phyloP scores from a whole-genome alignment of 2,797 vertebrate genomes.

The Sebastes minor region DNA sequence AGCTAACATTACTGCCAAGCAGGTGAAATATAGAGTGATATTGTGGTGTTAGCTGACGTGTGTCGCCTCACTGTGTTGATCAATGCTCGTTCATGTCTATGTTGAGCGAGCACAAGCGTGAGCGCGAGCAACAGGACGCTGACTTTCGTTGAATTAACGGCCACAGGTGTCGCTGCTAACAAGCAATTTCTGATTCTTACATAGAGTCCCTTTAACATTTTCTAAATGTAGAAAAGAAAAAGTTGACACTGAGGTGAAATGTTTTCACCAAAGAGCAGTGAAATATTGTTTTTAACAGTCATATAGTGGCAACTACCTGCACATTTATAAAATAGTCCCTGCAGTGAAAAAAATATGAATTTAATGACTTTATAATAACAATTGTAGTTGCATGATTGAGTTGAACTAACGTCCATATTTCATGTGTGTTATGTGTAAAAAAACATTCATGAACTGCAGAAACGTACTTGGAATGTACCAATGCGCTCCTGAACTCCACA shows the following conservation, averaged over 20 bases:
- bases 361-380: neutral
- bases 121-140: no score
- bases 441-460: neutral
- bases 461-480: neutral
- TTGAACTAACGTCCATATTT: neutral
- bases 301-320: neutral
- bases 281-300: neutral
- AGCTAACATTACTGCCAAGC: no score
- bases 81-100: no score
- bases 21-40: no score
- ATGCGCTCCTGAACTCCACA: neutral
- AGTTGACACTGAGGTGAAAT: neutral
- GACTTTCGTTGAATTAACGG: no score
- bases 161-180: no score
- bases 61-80: no score
- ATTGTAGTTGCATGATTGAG: neutral
- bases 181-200: no score
- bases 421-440: neutral
- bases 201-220: neutral
- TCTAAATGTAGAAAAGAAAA: neutral
- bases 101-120: no score
- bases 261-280: neutral
- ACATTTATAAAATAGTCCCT: neutral
- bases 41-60: no score
- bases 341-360: neutral